Evolutionary conservation across 2,797 vertebrate species (phyloP).

Genomic region (Syngnathus rostellatus): DNA sequence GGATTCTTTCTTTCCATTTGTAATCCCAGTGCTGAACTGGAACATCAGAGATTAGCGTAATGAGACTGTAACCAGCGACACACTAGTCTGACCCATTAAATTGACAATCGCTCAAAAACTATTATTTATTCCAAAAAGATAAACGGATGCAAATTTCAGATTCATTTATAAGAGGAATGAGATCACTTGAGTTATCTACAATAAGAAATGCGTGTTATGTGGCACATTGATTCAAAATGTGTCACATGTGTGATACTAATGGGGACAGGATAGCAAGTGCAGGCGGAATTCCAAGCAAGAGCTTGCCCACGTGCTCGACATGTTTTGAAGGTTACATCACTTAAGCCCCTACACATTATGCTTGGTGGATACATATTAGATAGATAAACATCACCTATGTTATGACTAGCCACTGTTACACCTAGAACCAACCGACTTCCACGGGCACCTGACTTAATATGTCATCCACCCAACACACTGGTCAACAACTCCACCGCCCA

Average conservation of each 20-base stretch:
- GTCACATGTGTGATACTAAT: neutral
- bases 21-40: conserved; percentile 52
- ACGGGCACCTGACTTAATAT: neutral
- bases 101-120: neutral
- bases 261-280: neutral
- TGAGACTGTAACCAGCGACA: conserved; percentile 26
- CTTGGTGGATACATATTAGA: neutral
- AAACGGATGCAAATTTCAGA: neutral
- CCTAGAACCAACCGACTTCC: neutral
- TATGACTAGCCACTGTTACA: neutral
- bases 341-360: neutral
- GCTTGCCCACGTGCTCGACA: neutral
- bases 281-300: neutral
- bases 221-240: neutral
- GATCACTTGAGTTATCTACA: neutral
- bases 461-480: neutral
- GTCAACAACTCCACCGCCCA: neutral
- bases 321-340: neutral
- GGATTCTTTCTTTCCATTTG: conserved; percentile 41
- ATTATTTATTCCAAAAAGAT: neutral
- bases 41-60: conserved; percentile 61
- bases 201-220: neutral
- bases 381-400: neutral
- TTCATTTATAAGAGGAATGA: neutral
- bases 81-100: conserved; percentile 2